These are phyloP conservation scores for Ceryle rudis DNA, from an alignment of 2,797 vertebrate genomes.

Conservation along the genomic window DNA sequence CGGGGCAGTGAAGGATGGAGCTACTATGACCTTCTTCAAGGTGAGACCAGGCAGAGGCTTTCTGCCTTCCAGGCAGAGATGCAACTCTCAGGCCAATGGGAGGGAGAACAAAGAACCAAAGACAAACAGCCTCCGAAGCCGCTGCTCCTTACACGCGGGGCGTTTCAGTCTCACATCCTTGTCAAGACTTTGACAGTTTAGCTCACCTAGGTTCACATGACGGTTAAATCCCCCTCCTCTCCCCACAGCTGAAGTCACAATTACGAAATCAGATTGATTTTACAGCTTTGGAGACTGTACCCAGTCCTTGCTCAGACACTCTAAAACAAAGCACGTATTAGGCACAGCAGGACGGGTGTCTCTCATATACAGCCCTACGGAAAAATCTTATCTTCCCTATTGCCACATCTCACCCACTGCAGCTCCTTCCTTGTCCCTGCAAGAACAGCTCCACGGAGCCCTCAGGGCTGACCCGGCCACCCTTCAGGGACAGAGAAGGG, in stretches of 20 bases:
- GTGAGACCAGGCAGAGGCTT: conserved; percentile 74
- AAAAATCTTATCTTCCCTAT: not conserved
- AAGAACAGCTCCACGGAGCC: not conserved
- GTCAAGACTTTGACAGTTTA: not conserved
- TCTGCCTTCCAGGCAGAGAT: not conserved
- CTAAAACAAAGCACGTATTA: accelerated
- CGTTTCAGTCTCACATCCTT: not conserved
- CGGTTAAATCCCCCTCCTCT: not conserved
- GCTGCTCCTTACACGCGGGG: not conserved
- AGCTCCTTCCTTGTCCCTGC: not conserved
- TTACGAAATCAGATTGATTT: not conserved
- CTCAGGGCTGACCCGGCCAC: not conserved
- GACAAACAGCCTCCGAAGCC: not conserved
- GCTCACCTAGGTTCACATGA: not conserved
- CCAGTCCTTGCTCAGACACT: not conserved
- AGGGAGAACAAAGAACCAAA: not conserved
- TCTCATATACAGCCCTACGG: not conserved
- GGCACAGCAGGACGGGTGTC: not conserved
- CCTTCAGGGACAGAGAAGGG: not conserved
- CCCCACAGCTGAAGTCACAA: not conserved
- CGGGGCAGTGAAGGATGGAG: conserved; percentile 94
- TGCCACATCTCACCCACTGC: not conserved
- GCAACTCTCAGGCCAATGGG: not conserved
- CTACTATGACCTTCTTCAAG: conserved; percentile 99
- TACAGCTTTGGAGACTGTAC: not conserved